Evolutionary conservation across 2,888 invertebrate species (phyloP).

Genomic region (Ennomos fuscantarius): DNA sequence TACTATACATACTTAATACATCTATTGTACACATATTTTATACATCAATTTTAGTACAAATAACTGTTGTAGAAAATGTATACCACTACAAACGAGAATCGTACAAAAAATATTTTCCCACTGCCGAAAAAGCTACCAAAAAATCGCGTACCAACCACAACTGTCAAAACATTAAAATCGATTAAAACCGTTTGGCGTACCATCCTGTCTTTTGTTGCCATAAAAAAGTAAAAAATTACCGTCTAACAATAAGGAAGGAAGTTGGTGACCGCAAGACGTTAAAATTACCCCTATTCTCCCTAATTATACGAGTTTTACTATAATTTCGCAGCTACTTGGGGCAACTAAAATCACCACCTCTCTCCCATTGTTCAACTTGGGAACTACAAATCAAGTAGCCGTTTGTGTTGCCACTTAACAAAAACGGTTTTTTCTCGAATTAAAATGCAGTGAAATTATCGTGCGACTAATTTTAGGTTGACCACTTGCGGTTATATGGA

Average conservation of each 20-base stretch:
- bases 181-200: conserved; percentile 61
- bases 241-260: conserved; percentile 79
- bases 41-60: too few relatives aligned
- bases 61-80: too few relatives aligned
- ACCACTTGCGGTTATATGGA: conserved; percentile 37
- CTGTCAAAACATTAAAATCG: conserved; percentile 81
- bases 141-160: conserved; percentile 72
- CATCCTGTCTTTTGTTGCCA: conserved; percentile 54
- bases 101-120: conserved; percentile 38
- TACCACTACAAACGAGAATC: conserved; percentile 20
- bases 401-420: conserved; percentile 44
- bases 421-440: conserved; percentile 43
- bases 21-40: too few relatives aligned
- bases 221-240: conserved; percentile 46
- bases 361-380: conserved; percentile 60
- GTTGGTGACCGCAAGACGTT: conserved; percentile 72
- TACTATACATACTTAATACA: too few relatives aligned
- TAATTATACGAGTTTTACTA: conserved; percentile 78
- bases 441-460: conserved; percentile 55
- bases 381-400: conserved; percentile 74
- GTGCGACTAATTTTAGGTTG: conserved; percentile 48
- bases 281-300: conserved; percentile 70
- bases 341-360: conserved; percentile 72
- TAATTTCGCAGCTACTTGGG: conserved; percentile 76
- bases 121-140: conserved; percentile 40